phyloP scores from a whole-genome alignment of 2,888 invertebrate genomes.

The Aproaerema taeniolella region DNA sequence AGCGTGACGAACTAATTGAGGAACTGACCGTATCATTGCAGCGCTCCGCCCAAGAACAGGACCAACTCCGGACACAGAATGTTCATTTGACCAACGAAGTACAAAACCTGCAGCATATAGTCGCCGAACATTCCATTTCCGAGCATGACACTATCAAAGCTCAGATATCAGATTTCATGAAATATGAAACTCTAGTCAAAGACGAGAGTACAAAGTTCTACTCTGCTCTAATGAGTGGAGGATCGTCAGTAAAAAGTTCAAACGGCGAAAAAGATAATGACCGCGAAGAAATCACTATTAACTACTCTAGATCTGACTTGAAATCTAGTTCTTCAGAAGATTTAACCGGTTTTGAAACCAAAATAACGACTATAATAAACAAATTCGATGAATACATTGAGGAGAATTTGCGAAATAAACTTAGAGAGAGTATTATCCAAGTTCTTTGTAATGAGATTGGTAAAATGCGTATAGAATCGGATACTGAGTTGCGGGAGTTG shows the following conservation, averaged over 20 bases:
- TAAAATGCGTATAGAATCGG: slow-evolving; percentile 58
- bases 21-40: slow-evolving; percentile 84
- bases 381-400: slow-evolving; percentile 56
- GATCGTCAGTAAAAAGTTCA: slow-evolving; percentile 55
- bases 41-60: slow-evolving; percentile 79
- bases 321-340: slow-evolving; percentile 55
- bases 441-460: slow-evolving; percentile 73
- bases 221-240: slow-evolving; percentile 60
- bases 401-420: slow-evolving; percentile 58
- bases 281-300: slow-evolving; percentile 63
- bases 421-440: slow-evolving; percentile 76
- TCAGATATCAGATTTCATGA: slow-evolving; percentile 64
- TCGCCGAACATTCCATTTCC: slow-evolving; percentile 46
- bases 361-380: slow-evolving; percentile 44
- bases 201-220: slow-evolving; percentile 66
- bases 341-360: slow-evolving; percentile 56
- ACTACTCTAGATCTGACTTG: slow-evolving; percentile 61
- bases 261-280: slow-evolving; percentile 71
- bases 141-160: slow-evolving; percentile 60
- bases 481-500: slow-evolving; percentile 55
- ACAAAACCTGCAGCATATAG: slow-evolving; percentile 58
- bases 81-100: slow-evolving; percentile 79
- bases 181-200: slow-evolving; percentile 61
- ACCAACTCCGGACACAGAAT: slow-evolving; percentile 79
- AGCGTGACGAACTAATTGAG: slow-evolving; percentile 84